Evolutionary conservation across 2,888 invertebrate species (phyloP), one percentile per base, ranked within the genome.

Genomic region (Rhagonycha fulva): DNA sequence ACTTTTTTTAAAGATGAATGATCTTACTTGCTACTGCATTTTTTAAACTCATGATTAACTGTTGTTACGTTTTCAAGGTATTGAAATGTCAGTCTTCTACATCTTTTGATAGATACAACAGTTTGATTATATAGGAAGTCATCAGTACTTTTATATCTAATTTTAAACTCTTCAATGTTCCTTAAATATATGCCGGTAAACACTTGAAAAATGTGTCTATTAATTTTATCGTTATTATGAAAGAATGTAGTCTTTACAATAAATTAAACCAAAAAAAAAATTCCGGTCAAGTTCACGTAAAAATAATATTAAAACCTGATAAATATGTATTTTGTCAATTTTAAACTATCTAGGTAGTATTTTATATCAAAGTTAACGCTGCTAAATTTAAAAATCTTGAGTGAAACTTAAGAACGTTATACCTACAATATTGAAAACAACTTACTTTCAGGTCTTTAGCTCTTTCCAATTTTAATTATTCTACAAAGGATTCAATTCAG

Each of bases 41-140:
- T 77, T 79, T 79, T 78, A 74, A 75, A 76, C 75, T 75, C 74
- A 78, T 78, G 78, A 78, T 78, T 78, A 78, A 78, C 78, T 78
- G 76, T 76, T 75, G 76, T 78, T 78, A 76, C 61, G 69, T 78
- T 78, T 76, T 71, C 61, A 62, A 71, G 70, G 76, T 74, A 78
- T 78, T 78, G 78, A 78, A 78, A 76, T 76, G 78, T 78, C 78
- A 78, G 76, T 76, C 70, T 61, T 23, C 66, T 74, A 62, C 68
- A 62, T 75, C 72, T 63, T 71, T 69, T 60, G 26, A 62, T 68
- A 68, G 71, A 75, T 72, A 72, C 67, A 72, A 71, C 74, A 72
- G 71, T 77, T 74, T 77, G 77, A 77, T 77, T 77, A 72, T 72
- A 72, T 72, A 72, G 74, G 70, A 77, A 77, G 75, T 70, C 72